phyloP scores from a whole-genome alignment of 2,113 vertebrate genomes.

The Hippocampus barbouri region DNA sequence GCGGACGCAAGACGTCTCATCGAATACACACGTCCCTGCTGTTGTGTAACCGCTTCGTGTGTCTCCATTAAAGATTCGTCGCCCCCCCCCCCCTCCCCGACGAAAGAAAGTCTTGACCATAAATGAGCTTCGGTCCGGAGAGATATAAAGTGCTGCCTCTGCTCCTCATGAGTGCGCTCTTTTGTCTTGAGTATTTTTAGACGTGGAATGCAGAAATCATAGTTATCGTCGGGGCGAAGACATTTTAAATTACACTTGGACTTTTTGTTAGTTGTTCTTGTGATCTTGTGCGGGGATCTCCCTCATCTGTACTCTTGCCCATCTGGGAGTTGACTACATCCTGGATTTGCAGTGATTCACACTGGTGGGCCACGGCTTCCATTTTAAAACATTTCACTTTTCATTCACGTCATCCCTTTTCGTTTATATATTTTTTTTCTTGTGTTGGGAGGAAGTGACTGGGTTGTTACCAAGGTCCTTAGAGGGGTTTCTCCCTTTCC shows the following conservation, averaged over 20 bases:
- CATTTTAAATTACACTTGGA: constrained; percentile 46
- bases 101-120: constrained; percentile 18
- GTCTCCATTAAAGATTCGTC: constrained; percentile 22
- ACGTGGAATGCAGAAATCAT: constrained; percentile 51
- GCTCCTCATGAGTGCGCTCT: constrained; percentile 34
- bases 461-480: constrained; percentile 64
- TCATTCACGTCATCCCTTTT: constrained; percentile 27
- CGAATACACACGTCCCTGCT: constrained; percentile 15
- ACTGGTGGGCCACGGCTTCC: constrained; percentile 53
- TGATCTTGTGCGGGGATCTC: constrained; percentile 17
- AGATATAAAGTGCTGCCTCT: constrained; percentile 24
- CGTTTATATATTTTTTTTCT: constrained; percentile 27
- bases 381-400: constrained; percentile 32
- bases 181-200: constrained; percentile 56
- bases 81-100: background rate
- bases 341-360: constrained; percentile 44
- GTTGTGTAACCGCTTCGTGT: constrained; percentile 23
- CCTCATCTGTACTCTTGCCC: background rate
- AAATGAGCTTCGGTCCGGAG: constrained; percentile 24
- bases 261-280: constrained; percentile 15
- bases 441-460: constrained; percentile 35
- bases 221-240: constrained; percentile 45
- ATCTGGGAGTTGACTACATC: constrained; percentile 23
- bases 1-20: constrained; percentile 30
- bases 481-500: constrained; percentile 70